phyloP scores from a whole-genome alignment of 2,797 vertebrate species.

The Neosalanx taihuensis region DNA sequence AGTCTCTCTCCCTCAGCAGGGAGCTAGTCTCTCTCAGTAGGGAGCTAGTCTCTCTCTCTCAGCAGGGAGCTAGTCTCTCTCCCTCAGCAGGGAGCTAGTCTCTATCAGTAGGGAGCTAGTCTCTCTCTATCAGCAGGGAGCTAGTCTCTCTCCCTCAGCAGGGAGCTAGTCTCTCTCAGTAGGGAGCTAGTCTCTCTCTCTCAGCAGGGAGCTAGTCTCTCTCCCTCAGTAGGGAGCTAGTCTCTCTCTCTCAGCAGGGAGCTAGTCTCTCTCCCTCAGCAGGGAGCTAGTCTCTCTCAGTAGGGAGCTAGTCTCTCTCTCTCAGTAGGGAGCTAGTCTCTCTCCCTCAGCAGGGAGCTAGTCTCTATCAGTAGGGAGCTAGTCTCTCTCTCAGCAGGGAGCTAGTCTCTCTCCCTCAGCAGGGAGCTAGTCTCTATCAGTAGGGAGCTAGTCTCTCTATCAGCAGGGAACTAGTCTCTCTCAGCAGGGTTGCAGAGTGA shows the following conservation, averaged over 20 bases:
- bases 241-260: too few relatives aligned
- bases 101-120: too few relatives aligned
- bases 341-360: constrained; percentile 34
- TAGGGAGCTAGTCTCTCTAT: too few relatives aligned
- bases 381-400: constrained; percentile 52
- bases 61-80: too few relatives aligned
- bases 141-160: not conserved
- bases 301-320: constrained; percentile 35
- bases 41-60: too few relatives aligned
- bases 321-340: too few relatives aligned
- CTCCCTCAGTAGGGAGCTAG: not conserved
- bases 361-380: constrained; percentile 40
- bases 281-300: constrained; percentile 34
- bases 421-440: too few relatives aligned
- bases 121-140: not conserved
- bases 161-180: not conserved
- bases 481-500: too few relatives aligned
- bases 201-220: too few relatives aligned
- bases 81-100: too few relatives aligned
- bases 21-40: too few relatives aligned
- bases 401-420: constrained; percentile 13
- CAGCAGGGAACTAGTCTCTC: too few relatives aligned
- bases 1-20: not conserved
- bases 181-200: not conserved
- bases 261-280: not conserved